Conservation (phyloP, 2,888 invertebrate genomes). For the Eupithecia abbreviata region DNA sequence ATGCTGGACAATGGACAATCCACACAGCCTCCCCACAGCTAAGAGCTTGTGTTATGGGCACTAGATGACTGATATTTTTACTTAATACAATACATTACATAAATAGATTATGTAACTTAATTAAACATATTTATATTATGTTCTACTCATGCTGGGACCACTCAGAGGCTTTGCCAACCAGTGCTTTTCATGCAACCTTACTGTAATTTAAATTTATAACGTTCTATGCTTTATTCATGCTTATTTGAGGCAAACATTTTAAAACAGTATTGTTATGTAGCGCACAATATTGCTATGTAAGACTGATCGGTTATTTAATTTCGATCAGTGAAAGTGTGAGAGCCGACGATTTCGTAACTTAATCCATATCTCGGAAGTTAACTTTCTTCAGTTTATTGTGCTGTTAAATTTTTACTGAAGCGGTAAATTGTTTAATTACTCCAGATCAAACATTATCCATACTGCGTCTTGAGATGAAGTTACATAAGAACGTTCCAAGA, state of each 20-base stretch:
- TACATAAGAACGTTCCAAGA: not conserved
- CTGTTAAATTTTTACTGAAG: constrained; percentile 23
- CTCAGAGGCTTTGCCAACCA: not conserved
- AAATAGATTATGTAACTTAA: too few relatives aligned
- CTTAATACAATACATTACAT: too few relatives aligned
- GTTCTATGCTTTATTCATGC: not conserved
- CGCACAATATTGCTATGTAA: not conserved
- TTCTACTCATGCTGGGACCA: not conserved
- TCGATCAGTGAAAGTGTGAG: constrained; percentile 49
- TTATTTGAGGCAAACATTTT: not conserved
- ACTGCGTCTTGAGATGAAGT: not conserved
- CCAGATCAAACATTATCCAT: not conserved
- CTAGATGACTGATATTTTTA: too few relatives aligned
- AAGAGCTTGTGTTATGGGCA: too few relatives aligned
- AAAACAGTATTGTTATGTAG: not conserved
- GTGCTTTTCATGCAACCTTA: not conserved
- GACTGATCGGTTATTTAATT: constrained; percentile 46
- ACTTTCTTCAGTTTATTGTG: constrained; percentile 33
- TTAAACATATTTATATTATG: not conserved
- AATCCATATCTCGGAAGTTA: constrained; percentile 31
- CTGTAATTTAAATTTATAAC: not conserved
- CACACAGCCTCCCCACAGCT: too few relatives aligned
- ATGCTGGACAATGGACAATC: too few relatives aligned
- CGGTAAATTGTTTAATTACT: constrained; percentile 14
- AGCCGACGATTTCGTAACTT: constrained; percentile 22